phyloP scores from a whole-genome alignment of 1,140 invertebrate genomes.

The Scaptomyza pallida region DNA sequence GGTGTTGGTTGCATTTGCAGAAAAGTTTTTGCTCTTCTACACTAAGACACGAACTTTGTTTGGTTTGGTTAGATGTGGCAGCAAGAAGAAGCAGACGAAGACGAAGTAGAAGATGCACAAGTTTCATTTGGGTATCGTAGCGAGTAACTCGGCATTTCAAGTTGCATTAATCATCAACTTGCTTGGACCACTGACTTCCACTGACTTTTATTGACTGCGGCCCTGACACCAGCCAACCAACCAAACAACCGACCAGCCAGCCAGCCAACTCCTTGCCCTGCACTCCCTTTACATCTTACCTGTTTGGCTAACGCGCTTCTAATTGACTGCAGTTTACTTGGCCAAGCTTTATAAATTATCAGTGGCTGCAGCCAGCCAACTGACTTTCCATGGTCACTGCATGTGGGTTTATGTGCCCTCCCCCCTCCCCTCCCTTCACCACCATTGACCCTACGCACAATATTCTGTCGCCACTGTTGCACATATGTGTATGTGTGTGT shows the following conservation, averaged over 20 bases:
- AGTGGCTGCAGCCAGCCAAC: constrained; percentile 49
- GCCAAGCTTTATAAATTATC: constrained; percentile 74
- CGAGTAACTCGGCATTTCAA: constrained; percentile 61
- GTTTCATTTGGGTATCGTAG: constrained; percentile 40
- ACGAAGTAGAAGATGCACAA: constrained; percentile 36
- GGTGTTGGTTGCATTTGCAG: neutral
- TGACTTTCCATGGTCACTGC: constrained; percentile 76
- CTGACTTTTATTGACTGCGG: constrained; percentile 70
- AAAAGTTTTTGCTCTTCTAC: constrained; percentile 31
- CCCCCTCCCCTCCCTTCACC: no score
- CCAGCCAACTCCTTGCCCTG: neutral
- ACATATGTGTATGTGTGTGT: constrained; percentile 2
- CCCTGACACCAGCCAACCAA: neutral
- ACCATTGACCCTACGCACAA: neutral
- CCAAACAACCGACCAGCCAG: constrained; percentile 12
- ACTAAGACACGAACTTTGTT: constrained; percentile 58
- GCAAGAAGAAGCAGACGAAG: neutral
- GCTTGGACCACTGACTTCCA: constrained; percentile 60
- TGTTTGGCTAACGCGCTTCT: constrained; percentile 71
- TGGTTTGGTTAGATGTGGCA: constrained; percentile 46
- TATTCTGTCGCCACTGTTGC: constrained; percentile 1
- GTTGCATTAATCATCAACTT: constrained; percentile 77
- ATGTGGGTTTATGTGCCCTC: constrained; percentile 40
- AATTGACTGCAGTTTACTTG: constrained; percentile 73
- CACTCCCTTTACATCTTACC: constrained; percentile 12